Evolutionary conservation across 2,888 invertebrate species (phyloP), one percentile per base, ranked within the genome.

Genomic region (Erebia aethiops): DNA sequence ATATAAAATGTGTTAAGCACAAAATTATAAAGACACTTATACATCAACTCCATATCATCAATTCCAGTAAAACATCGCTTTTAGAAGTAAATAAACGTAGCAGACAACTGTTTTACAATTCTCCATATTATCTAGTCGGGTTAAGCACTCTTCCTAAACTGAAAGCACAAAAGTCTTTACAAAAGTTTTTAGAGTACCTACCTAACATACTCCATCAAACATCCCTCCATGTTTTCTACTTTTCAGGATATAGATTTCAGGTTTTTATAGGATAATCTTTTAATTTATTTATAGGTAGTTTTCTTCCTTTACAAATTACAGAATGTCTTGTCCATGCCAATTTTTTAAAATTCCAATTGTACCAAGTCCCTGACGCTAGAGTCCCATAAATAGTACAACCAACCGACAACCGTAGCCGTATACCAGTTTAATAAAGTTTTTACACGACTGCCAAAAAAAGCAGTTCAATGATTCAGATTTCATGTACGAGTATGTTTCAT

Each of bases 91-190:
- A 13, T 21, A 26, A 57, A 26, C 52, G 16, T 52, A 52, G 62
- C 54, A 43, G 60, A 60, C 46, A 57, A 41, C 58, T 21, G 18
- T 21, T 63, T 63, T 26, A 49, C 46, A 21, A 62, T 16, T 56
- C 16, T 16, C 14, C 16, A 11, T 43, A 60, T 1, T 46, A 67
- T 49, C 10, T 68, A 68, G 54, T 56, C 73, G 26, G 51, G 46
- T 57, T 16, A 11, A 60, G 64, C 43, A 62, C 74, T 77, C 76
- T 80, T 81, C 80, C 80, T 79, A 77, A 79, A 79, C 79, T 75
- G 75, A 75, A 65, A 71, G 71, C 77, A 77, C 67, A 77, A 3
- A 60, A 21, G 49, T 49, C 14, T 14, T 16, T 16, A 43, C 1
- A n/a, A n/a, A n/a, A n/a, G 26, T 26, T 1, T 26, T 8, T n/a